phyloP scores from a whole-genome alignment of 2,113 vertebrate genomes.

The Chloropsis hardwickii region DNA sequence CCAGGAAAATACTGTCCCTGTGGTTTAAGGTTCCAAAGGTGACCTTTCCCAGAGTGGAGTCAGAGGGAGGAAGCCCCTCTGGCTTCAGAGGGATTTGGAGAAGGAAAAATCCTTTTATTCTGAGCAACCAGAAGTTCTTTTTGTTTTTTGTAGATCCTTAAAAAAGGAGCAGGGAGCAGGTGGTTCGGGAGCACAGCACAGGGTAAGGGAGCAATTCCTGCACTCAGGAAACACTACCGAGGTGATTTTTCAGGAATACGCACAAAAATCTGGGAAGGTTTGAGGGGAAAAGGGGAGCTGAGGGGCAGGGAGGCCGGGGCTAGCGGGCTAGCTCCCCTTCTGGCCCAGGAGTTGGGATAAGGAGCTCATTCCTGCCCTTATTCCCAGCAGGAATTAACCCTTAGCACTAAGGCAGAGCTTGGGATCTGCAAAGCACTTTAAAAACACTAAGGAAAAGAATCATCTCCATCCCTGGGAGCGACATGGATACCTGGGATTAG shows the following conservation, averaged over 20 bases:
- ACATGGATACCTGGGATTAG: background rate
- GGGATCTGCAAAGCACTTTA: conserved; percentile 68
- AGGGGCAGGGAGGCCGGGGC: background rate
- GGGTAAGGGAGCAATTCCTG: background rate
- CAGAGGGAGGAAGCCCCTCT: background rate
- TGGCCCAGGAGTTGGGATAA: background rate
- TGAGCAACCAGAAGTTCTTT: background rate
- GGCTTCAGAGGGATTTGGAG: background rate
- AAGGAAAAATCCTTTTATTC: background rate
- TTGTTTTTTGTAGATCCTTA: background rate
- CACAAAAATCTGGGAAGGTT: background rate
- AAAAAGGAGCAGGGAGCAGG: background rate
- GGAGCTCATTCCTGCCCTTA: background rate
- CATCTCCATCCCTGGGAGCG: background rate
- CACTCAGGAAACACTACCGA: background rate
- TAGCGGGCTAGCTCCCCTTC: conserved; percentile 5
- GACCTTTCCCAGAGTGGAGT: background rate
- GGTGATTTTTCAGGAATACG: background rate
- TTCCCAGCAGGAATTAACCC: background rate
- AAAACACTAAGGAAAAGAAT: background rate
- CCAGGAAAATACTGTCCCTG: background rate
- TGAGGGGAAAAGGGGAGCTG: background rate
- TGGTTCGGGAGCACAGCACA: background rate
- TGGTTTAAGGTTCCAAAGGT: background rate
- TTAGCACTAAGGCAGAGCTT: conserved; percentile 59